Evolutionary conservation across 2,113 vertebrate species (phyloP).

Genomic region (Anser brachyrhynchus): DNA sequence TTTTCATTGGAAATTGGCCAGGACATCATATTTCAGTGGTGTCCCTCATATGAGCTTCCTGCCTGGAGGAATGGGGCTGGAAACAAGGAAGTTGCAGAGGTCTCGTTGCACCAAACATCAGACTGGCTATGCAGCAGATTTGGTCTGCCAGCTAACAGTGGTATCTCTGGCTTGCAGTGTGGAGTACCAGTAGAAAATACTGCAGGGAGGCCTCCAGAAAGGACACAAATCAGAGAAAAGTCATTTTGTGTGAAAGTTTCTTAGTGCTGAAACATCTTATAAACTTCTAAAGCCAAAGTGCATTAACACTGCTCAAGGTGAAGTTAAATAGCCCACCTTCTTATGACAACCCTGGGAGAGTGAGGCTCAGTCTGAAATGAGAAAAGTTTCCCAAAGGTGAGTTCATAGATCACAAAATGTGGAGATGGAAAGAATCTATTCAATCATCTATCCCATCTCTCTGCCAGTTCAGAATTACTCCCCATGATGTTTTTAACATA

Average conservation of each 20-base stretch:
- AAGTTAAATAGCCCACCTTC: not conserved
- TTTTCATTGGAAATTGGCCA: not conserved
- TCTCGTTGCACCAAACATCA: not conserved
- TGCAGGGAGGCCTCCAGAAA: not conserved
- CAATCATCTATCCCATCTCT: constrained; percentile 25
- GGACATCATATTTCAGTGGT: not conserved
- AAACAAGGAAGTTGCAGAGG: not conserved
- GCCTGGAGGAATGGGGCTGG: rapidly evolving
- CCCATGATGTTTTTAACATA: constrained; percentile 44
- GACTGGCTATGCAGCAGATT: not conserved
- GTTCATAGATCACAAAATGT: constrained; percentile 33
- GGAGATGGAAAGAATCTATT: constrained; percentile 63
- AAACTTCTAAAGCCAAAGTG: not conserved
- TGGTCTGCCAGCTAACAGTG: rapidly evolving
- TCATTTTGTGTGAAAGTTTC: not conserved
- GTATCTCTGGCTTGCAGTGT: not conserved
- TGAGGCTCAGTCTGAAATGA: not conserved
- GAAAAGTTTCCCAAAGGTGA: constrained; percentile 49
- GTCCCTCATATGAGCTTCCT: not conserved
- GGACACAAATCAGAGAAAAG: not conserved
- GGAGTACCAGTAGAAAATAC: not conserved
- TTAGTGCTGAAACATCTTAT: not conserved
- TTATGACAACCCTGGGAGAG: not conserved
- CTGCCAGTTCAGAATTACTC: constrained; percentile 59
- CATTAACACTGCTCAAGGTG: not conserved